phyloP scores from a whole-genome alignment of 64 coral and sea anemone genomes.

The Montipora foliosa region DNA sequence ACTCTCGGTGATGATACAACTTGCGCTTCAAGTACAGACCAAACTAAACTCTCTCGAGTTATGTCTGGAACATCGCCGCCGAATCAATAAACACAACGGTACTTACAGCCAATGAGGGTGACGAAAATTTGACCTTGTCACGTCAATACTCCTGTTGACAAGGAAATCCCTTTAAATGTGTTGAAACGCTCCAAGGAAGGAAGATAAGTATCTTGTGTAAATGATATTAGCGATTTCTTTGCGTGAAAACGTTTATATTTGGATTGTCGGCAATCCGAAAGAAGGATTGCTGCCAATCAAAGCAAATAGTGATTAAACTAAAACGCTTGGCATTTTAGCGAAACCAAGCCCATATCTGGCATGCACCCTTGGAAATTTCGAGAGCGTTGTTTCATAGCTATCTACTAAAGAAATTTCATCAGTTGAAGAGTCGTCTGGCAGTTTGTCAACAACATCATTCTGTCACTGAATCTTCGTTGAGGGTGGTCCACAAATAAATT shows the following conservation, averaged over 20 bases:
- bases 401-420: too few relatives aligned
- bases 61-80: neutral
- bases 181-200: neutral
- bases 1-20: neutral
- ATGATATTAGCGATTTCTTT: slow-evolving; percentile 3
- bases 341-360: slow-evolving; percentile 14
- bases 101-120: slow-evolving; percentile 4
- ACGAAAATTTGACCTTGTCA: slow-evolving; percentile 4
- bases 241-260: neutral
- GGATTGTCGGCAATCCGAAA: too few relatives aligned
- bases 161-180: neutral
- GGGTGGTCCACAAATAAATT: too few relatives aligned
- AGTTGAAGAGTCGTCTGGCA: too few relatives aligned
- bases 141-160: neutral
- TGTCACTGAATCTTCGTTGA: too few relatives aligned
- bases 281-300: too few relatives aligned
- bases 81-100: neutral
- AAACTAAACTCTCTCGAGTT: neutral
- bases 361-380: too few relatives aligned
- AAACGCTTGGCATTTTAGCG: neutral
- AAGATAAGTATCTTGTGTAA: neutral
- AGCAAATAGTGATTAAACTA: neutral
- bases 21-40: neutral
- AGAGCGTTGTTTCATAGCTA: too few relatives aligned
- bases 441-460: too few relatives aligned